A percentile compares a stretch with the other conserved stretches of the same genome.
Conservation (phyloP, 2,888 invertebrate genomes). For the Nysson spinosus region DNA sequence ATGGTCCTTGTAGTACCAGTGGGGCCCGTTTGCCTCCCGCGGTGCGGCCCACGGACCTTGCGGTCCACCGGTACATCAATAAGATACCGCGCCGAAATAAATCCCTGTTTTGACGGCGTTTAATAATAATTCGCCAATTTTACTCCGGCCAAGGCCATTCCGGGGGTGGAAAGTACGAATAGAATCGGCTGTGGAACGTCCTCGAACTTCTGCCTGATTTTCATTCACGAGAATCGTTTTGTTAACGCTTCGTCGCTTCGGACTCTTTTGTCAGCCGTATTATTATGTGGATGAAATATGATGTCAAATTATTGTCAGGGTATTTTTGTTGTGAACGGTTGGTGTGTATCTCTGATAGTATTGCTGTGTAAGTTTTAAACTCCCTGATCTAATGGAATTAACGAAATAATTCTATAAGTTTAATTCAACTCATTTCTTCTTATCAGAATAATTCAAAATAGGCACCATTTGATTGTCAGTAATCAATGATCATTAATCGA, state of each 20-base stretch:
- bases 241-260: not conserved
- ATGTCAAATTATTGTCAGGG: too few species aligned
- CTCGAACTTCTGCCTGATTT: constrained; percentile 15
- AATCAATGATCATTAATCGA: too few species aligned
- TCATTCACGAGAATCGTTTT: not conserved
- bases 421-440: too few species aligned
- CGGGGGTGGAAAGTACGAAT: not conserved
- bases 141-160: constrained; percentile 22
- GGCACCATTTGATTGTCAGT: too few species aligned
- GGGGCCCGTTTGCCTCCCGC: constrained; percentile 64
- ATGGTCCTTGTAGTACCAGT: constrained; percentile 67
- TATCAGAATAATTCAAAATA: too few species aligned
- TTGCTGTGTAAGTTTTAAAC: too few species aligned
- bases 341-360: too few species aligned
- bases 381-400: too few species aligned
- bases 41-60: constrained; percentile 62
- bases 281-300: too few species aligned
- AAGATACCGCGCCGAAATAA: constrained; percentile 71
- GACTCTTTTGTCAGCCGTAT: not conserved
- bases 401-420: too few species aligned
- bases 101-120: constrained; percentile 72
- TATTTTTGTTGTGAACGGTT: too few species aligned
- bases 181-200: constrained; percentile 57
- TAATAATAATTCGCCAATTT: constrained; percentile 72
- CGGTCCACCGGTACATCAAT: constrained; percentile 68